Conservation (phyloP, 2,113 vertebrate genomes). For the Phalacrocorax carbo region DNA sequence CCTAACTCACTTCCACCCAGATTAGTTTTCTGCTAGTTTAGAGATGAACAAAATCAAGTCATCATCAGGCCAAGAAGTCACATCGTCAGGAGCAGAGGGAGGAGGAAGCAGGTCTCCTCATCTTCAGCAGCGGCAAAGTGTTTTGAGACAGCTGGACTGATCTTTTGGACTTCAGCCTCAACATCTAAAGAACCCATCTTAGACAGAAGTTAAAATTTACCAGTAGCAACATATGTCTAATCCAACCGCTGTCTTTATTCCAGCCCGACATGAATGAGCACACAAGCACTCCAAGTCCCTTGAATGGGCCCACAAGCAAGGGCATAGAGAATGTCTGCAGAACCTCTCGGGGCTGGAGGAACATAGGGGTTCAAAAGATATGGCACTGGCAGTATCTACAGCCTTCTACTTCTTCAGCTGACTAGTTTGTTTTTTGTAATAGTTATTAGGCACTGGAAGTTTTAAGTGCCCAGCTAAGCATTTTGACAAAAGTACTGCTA, state of each 20-base stretch:
- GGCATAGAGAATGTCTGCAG: background rate
- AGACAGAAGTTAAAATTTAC: background rate
- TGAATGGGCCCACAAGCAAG: background rate
- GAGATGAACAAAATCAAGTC: background rate
- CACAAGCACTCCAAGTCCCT: accelerated
- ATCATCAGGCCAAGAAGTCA: background rate
- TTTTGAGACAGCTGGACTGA: background rate
- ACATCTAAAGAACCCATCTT: background rate
- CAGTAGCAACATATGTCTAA: background rate
- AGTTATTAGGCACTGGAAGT: background rate
- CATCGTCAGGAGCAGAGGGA: background rate
- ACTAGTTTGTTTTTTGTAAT: background rate
- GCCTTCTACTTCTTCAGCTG: background rate
- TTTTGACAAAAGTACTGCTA: background rate
- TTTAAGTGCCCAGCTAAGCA: background rate
- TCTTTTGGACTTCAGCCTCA: background rate
- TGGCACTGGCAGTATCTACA: background rate
- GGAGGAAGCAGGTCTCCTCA: background rate
- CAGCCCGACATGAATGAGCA: background rate
- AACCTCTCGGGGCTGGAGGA: background rate
- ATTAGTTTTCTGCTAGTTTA: background rate
- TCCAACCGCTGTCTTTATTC: background rate
- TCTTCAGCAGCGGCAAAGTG: background rate
- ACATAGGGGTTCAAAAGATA: background rate
- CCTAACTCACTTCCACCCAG: background rate